Base-by-base conservation (phyloP, 2,797 vertebrate species). In the Phoeniculus purpureus region DNA sequence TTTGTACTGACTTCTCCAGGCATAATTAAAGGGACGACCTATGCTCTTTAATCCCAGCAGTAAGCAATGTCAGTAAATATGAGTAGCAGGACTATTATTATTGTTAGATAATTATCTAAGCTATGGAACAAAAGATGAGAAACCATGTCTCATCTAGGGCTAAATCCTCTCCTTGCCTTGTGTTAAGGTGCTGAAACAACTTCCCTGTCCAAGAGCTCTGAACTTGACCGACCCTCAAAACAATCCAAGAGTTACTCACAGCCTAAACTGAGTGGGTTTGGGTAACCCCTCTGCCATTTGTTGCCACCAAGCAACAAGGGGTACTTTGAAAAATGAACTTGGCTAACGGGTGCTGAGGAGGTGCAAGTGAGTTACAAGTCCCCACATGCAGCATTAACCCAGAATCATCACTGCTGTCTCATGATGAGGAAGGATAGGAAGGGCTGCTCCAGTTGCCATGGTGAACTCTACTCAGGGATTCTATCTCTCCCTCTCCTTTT, bases 1-100 rank as follows among this genome's bases (percentile, higher is more conserved):
- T 96, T 96, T 96, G 90, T 96, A 92, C 90, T 91, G 93, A 95
- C 67, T 89, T 84, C 81, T 80, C 54, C 85, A 95, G 95, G 89
- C 43, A 87, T 86, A 90, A 80, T 94, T 95, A 77, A 80, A 87
- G 89, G 67, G 47, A 48, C 43, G 43, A 14, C 14, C 84, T 85
- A 15, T 90, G 59, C 56, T 92, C 74, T 95, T 96, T 89, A 91
- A 96, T 78, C 29, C 56, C 62, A 45, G 56, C 67, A 68, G 61
- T 8, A 91, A 43, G 37, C 48, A 32, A 73, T 70, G 93, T 90
- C 61, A 75, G 43, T 67, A 93, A 93, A 78, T 59, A 82, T 1
- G 17, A 87, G 48, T 29, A 54, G 22, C 67, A 59, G 32, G 50
- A 84, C 20, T n/a, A n/a, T n/a, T n/a, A n/a, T n/a, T n/a, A n/a